These are phyloP conservation scores for Gallinago solitaria DNA, from an alignment of 2,797 vertebrate species.

Conservation along the genomic window DNA sequence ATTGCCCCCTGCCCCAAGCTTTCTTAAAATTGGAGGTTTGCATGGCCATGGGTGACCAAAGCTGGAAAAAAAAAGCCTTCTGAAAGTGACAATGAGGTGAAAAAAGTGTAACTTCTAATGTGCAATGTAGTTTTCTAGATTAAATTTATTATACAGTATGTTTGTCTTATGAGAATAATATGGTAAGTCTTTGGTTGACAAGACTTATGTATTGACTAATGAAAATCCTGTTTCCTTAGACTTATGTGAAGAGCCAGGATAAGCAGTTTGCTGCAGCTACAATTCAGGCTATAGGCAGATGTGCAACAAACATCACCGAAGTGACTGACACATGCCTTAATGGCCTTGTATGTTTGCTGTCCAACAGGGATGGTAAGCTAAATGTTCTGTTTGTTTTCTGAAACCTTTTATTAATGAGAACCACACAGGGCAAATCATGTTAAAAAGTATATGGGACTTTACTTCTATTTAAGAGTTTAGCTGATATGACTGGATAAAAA, in stretches of 20 bases:
- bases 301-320: slow-evolving; percentile 93
- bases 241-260: slow-evolving; percentile 97
- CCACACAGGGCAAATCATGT: not conserved
- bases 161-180: not conserved
- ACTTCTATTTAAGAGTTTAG: not conserved
- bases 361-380: slow-evolving; percentile 92
- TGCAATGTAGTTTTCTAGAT: not conserved
- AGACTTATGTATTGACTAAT: not conserved
- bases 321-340: slow-evolving; percentile 95
- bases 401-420: not conserved
- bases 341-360: slow-evolving; percentile 92
- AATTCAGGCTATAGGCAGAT: slow-evolving; percentile 95
- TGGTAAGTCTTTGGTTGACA: not conserved
- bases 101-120: not conserved
- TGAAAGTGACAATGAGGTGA: not conserved
- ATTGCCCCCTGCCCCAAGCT: not conserved
- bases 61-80: not conserved
- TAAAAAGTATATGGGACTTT: not conserved
- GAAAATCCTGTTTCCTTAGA: slow-evolving; percentile 79
- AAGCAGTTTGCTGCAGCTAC: slow-evolving; percentile 95
- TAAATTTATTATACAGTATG: not conserved
- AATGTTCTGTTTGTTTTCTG: not conserved
- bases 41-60: slow-evolving; percentile 1
- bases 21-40: slow-evolving; percentile 13
- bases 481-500: not conserved